Conservation (phyloP, 2,888 invertebrate genomes). For the Glyphotaelius pellucidus region DNA sequence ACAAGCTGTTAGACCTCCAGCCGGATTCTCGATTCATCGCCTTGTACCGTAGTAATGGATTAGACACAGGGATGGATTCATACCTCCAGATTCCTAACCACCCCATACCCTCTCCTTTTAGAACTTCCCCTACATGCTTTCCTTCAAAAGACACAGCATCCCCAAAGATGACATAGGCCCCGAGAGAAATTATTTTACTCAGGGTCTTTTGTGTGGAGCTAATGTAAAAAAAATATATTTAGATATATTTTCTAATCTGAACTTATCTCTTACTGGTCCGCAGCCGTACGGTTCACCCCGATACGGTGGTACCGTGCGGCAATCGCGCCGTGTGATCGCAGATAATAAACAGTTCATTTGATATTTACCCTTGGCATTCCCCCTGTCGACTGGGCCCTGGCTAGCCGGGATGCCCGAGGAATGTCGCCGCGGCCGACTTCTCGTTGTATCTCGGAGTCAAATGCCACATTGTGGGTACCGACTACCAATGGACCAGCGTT, state of each 20-base stretch:
- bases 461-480: constrained; percentile 19
- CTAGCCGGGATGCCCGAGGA: constrained; percentile 37
- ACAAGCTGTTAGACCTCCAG: no score
- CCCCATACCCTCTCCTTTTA: no score
- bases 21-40: no score
- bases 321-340: constrained; percentile 55
- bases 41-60: no score
- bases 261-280: not conserved
- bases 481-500: not conserved
- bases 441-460: constrained; percentile 22
- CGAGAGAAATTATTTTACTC: no score
- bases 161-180: no score
- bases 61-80: no score
- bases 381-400: constrained; percentile 36
- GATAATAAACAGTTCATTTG: constrained; percentile 62
- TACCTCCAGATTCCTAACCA: no score
- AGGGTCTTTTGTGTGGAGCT: no score
- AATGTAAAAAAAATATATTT: no score
- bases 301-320: not conserved
- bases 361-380: constrained; percentile 59
- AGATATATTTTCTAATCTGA: not conserved
- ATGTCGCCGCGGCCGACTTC: constrained; percentile 38
- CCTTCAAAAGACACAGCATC: no score
- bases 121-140: no score
- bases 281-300: not conserved